Conservation (phyloP, 2,888 invertebrate species). For the Pomacea canaliculata region DNA sequence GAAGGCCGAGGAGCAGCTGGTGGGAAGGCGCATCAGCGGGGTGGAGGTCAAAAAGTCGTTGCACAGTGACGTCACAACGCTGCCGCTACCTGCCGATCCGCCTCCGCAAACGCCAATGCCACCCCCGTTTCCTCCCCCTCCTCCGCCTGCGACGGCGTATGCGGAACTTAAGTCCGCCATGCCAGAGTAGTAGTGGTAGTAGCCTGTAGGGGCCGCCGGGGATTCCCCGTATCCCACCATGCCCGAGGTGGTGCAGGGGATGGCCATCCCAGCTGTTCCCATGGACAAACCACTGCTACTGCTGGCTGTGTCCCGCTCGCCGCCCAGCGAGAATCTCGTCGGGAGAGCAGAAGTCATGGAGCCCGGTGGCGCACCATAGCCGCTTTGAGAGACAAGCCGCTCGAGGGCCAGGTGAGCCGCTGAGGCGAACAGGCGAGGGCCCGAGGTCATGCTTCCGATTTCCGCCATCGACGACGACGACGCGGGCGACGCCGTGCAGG, state of each 20-base stretch:
- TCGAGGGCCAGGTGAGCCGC: slow-evolving; percentile 12
- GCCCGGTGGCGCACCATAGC: background rate
- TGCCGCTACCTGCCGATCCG: background rate
- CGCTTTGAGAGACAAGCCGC: slow-evolving; percentile 9
- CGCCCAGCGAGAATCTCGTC: background rate
- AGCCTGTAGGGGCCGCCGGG: background rate
- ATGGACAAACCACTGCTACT: background rate
- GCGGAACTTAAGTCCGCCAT: slow-evolving; percentile 9
- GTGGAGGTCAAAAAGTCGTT: background rate
- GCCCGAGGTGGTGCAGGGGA: background rate
- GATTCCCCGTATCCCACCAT: no score
- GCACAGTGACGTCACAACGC: background rate
- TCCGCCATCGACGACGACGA: background rate
- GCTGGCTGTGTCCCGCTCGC: background rate
- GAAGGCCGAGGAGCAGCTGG: background rate
- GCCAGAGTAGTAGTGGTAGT: slow-evolving; percentile 20
- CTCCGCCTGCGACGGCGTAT: slow-evolving; percentile 6
- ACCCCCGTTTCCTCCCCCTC: background rate
- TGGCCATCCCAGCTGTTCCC: background rate
- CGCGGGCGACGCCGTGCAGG: background rate
- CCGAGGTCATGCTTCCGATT: background rate
- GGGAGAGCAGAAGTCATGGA: background rate
- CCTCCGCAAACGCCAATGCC: background rate
- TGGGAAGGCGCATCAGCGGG: background rate
- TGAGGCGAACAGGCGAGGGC: slow-evolving; percentile 11